These are phyloP conservation scores for cattle (Bos taurus) DNA, from an alignment of 2,113 vertebrate genomes.

Conservation along the genomic window DNA sequence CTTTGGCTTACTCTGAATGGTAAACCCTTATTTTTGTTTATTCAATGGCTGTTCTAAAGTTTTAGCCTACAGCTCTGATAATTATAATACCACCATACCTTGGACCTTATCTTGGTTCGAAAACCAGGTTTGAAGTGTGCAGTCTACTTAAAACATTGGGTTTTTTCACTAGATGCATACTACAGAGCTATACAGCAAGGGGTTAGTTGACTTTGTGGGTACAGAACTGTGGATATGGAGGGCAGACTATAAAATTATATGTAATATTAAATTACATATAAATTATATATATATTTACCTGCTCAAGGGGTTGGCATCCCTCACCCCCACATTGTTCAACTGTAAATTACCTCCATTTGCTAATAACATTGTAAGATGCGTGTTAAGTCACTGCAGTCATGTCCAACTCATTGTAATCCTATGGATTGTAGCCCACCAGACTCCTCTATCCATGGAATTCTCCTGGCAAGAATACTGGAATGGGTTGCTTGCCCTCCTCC, in stretches of 20 bases:
- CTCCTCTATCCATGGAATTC: neutral
- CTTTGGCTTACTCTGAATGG: neutral
- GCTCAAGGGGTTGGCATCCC: neutral
- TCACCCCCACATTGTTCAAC: neutral
- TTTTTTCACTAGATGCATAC: neutral
- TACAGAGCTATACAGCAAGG: neutral
- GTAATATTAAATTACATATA: neutral
- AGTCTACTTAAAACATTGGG: neutral
- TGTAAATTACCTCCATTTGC: neutral
- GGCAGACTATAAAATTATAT: neutral
- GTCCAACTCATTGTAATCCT: rapidly evolving
- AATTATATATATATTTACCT: neutral
- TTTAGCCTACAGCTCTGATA: neutral
- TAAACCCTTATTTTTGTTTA: neutral
- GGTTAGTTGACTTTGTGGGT: neutral
- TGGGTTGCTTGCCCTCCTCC: neutral
- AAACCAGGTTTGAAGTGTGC: neutral
- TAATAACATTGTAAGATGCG: neutral
- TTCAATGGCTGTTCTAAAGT: neutral
- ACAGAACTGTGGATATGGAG: neutral
- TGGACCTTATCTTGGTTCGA: neutral
- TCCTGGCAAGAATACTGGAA: neutral
- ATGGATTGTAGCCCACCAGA: rapidly evolving
- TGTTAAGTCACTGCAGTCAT: neutral
- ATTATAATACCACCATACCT: neutral